Conservation (phyloP, 1,140 invertebrate genomes). For the Drosophila ambigua region DNA sequence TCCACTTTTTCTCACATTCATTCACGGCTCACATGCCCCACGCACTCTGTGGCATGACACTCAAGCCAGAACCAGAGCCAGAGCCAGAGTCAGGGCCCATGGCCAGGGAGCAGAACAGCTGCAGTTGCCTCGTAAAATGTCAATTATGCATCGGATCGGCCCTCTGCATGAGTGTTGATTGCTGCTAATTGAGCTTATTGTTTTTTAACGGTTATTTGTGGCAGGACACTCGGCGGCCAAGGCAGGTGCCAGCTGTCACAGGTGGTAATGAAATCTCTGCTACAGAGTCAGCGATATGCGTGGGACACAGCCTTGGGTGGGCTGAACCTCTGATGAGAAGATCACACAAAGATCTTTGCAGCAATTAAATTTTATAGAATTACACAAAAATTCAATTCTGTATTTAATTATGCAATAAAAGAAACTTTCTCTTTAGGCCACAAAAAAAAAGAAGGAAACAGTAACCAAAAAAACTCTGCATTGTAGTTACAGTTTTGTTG, state of each 20-base stretch:
- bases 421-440: not conserved
- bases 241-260: conserved; percentile 54
- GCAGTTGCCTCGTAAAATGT: conserved; percentile 65
- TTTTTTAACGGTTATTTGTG: conserved; percentile 66
- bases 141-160: conserved; percentile 57
- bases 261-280: conserved; percentile 13
- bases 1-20: conserved; percentile 57
- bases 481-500: conserved; percentile 17
- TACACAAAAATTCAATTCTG: not conserved
- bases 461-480: not conserved
- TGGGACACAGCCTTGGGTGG: conserved; percentile 43
- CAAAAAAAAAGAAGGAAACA: too few species aligned
- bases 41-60: conserved; percentile 68
- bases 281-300: conserved; percentile 40
- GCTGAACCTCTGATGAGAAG: not conserved
- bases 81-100: conserved; percentile 21
- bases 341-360: not conserved
- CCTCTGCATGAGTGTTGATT: conserved; percentile 49
- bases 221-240: not conserved
- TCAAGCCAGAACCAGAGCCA: conserved; percentile 46
- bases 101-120: conserved; percentile 38
- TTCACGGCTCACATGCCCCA: conserved; percentile 44
- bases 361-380: too few species aligned
- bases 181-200: conserved; percentile 75
- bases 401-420: not conserved